Evolutionary conservation across 2,797 vertebrate genomes (phyloP).

Genomic region (Heliangelus exortis): DNA sequence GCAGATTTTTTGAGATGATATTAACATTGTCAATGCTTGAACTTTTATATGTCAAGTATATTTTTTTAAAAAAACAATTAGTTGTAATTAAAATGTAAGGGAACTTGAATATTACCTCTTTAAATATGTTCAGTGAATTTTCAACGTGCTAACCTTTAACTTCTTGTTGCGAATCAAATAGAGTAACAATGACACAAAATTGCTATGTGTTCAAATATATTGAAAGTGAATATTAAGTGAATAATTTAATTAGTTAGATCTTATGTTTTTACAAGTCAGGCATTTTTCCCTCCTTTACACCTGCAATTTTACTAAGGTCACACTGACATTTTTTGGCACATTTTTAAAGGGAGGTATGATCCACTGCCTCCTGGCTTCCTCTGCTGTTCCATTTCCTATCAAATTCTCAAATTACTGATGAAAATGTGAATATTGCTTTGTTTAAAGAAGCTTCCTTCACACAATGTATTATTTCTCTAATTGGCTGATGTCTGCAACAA

Average conservation of each 20-base stretch:
- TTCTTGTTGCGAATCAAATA: background rate
- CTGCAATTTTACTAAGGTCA: background rate
- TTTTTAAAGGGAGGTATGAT: background rate
- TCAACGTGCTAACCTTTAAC: background rate
- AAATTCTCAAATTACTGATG: slow-evolving; percentile 8
- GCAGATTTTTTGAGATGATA: background rate
- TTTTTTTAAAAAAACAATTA: background rate
- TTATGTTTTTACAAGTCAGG: background rate
- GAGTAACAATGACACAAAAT: background rate
- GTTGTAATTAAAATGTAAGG: background rate
- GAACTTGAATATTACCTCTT: background rate
- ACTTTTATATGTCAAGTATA: background rate
- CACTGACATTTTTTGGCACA: background rate
- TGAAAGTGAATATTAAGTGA: background rate
- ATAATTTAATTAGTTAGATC: background rate
- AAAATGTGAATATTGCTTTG: slow-evolving; percentile 14
- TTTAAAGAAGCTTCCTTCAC: slow-evolving; percentile 12
- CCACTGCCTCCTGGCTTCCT: background rate
- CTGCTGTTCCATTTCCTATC: background rate
- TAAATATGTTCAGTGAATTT: background rate
- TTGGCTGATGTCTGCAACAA: background rate
- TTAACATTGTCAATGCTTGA: background rate
- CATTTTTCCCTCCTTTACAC: background rate
- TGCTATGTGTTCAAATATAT: background rate
- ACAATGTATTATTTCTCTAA: slow-evolving; percentile 8